Percentiles rank a stretch among this genome's conserved stretches.
phyloP scores from a whole-genome alignment of 2,888 invertebrate genomes.

The Dicycla oo region DNA sequence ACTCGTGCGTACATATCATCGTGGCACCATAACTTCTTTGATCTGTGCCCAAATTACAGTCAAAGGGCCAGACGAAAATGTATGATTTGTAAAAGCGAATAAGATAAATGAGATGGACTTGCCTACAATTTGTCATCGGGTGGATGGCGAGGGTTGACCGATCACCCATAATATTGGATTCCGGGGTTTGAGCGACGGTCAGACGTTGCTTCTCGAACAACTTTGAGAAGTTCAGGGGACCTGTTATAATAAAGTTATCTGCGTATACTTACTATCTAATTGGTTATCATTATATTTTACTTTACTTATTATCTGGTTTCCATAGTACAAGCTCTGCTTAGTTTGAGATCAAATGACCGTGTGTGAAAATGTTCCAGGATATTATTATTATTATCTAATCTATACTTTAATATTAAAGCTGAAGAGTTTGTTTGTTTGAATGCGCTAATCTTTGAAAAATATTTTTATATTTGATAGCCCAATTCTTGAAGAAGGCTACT shows the following conservation, averaged over 20 bases:
- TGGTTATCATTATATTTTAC: no score
- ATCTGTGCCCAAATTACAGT: constrained; percentile 12
- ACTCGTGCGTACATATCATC: neutral
- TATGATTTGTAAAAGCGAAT: constrained; percentile 55
- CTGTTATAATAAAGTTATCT: neutral
- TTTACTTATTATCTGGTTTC: no score
- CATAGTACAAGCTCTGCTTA: no score
- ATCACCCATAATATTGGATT: constrained; percentile 55
- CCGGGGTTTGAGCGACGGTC: constrained; percentile 10
- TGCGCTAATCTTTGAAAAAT: no score
- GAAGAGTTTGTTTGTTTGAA: no score
- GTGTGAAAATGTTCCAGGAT: no score
- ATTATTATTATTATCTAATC: no score
- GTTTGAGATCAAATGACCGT: no score
- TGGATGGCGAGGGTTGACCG: constrained; percentile 32
- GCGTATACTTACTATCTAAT: no score
- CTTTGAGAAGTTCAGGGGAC: neutral
- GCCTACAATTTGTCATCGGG: constrained; percentile 51
- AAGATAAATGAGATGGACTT: constrained; percentile 44
- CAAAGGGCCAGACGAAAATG: constrained; percentile 31
- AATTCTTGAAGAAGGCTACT: no score
- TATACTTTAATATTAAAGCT: no score
- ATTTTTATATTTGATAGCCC: no score
- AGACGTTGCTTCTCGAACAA: neutral
- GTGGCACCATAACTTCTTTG: neutral